phyloP scores from a whole-genome alignment of 2,888 invertebrate species.

The Crocallis elinguaria region DNA sequence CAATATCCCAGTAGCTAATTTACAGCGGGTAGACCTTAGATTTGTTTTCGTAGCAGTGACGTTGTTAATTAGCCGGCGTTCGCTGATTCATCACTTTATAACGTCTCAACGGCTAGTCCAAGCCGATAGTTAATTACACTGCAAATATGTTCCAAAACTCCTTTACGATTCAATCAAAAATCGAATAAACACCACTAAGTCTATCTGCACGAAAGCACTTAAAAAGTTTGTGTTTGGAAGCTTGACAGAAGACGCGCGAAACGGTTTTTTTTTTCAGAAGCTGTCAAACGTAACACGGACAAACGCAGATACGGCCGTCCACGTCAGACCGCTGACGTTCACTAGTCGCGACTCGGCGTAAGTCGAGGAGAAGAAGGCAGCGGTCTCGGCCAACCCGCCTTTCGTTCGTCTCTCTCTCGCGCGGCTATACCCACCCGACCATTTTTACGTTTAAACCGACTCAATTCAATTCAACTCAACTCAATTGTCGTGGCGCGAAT shows the following conservation, averaged over 20 bases:
- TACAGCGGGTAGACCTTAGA: slow-evolving; percentile 58
- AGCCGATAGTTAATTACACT: slow-evolving; percentile 72
- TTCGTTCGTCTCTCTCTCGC: slow-evolving; percentile 82
- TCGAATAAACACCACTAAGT: slow-evolving; percentile 54
- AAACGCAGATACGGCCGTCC: slow-evolving; percentile 70
- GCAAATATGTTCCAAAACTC: slow-evolving; percentile 56
- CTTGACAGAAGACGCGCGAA: slow-evolving; percentile 74
- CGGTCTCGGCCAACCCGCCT: slow-evolving; percentile 82
- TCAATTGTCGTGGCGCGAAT: slow-evolving; percentile 83
- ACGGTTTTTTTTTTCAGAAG: slow-evolving; percentile 68
- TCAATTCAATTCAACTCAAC: slow-evolving; percentile 85
- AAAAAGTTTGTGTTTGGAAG: slow-evolving; percentile 68
- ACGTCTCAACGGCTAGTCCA: slow-evolving; percentile 75
- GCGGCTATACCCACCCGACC: slow-evolving; percentile 78
- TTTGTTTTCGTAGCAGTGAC: slow-evolving; percentile 79
- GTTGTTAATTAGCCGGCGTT: slow-evolving; percentile 80
- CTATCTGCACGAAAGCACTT: slow-evolving; percentile 59
- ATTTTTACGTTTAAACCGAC: slow-evolving; percentile 84
- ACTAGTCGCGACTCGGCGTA: slow-evolving; percentile 81
- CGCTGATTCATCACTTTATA: slow-evolving; percentile 84
- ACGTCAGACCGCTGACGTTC: slow-evolving; percentile 81
- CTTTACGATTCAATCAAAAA: slow-evolving; percentile 50
- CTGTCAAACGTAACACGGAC: slow-evolving; percentile 67
- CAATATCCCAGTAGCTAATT: slow-evolving; percentile 66
- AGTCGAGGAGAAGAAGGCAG: slow-evolving; percentile 84